Evolutionary conservation across 2,797 vertebrate genomes (phyloP), one percentile per base, ranked within the genome.

Genomic region (Crax fasciolata): DNA sequence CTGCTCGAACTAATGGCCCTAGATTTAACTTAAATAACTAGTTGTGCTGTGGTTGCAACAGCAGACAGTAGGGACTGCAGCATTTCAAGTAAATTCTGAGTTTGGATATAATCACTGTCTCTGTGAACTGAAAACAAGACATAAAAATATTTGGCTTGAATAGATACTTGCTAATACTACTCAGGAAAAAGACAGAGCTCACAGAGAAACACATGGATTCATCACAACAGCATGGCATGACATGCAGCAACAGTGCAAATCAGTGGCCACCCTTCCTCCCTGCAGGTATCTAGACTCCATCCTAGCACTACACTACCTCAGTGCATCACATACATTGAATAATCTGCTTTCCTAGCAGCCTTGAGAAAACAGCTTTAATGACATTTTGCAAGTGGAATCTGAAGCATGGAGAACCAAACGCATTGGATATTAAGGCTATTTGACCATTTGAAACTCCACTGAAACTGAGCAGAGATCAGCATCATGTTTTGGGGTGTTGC

Each of bases 401-500:
- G n/a, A 85, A 92, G 20, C 41, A 75, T 13, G 54, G 44, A 59
- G 25, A 30, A 35, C 13, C 17, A 38, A 72, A 70, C 13, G 58
- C 2, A 43, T 28, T 32, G n/a, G 39, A 44, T 7, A 32, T 0
- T 4, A 13, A n/a, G 15, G 28, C 12, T 79, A 10, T 54, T 63
- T 51, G 46, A 74, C n/a, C 14, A 6, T 65, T 68, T 73, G 65
- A 84, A 94, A 16, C 15, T 72, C 41, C 35, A 46, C 38, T 75
- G 30, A 83, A 27, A 46, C 13, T 41, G 2, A 73, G 25, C 8
- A 38, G 27, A 74, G 3, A 74, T 20, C 30, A 86, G 41, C 32
- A 74, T 2, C 13, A 30, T 1, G 1, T 55, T 89, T 32, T 2
- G 0, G 17, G 10, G 8, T 3, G 6, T 70, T n/a, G 11, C 63